A percentile compares a stretch with the other conserved stretches of the same genome.
Evolutionary conservation across 2,888 invertebrate genomes (phyloP).

Genomic region (Eubasilissa splendida): DNA sequence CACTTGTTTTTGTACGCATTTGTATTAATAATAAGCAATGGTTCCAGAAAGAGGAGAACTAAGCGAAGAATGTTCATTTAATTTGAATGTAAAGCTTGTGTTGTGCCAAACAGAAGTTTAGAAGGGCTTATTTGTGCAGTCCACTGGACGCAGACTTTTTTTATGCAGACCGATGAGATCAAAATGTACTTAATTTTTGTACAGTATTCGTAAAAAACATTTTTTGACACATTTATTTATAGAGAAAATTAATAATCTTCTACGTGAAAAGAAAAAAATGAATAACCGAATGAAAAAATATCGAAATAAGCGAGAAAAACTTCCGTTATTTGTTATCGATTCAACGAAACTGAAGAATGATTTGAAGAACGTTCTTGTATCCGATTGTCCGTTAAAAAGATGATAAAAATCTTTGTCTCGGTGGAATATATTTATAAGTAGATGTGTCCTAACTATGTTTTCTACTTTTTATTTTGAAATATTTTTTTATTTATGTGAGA

Average conservation of each 20-base stretch:
- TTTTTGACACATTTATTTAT: conserved; percentile 10
- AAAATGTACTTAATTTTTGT: conserved; percentile 27
- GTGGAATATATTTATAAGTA: too few relatives aligned
- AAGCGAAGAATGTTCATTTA: conserved; percentile 33
- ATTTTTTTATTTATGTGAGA: too few relatives aligned
- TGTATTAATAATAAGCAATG: conserved; percentile 22
- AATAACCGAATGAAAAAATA: too few relatives aligned
- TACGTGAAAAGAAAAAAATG: too few relatives aligned
- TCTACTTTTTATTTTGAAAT: too few relatives aligned
- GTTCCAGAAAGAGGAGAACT: not conserved
- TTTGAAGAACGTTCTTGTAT: too few relatives aligned
- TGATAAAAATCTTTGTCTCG: too few relatives aligned
- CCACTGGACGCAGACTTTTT: not conserved
- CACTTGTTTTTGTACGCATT: conserved; percentile 56
- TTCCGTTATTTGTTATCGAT: too few relatives aligned
- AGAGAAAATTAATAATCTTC: not conserved
- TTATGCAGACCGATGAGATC: not conserved
- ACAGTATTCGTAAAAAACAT: conserved; percentile 27
- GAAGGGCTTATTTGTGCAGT: not conserved
- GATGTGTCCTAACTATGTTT: too few relatives aligned
- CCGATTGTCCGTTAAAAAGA: too few relatives aligned
- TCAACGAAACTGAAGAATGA: too few relatives aligned
- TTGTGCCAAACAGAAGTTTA: conserved; percentile 44
- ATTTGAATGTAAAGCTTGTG: conserved; percentile 26
- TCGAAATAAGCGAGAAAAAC: too few relatives aligned